These are phyloP conservation scores for Apteryx owenii DNA, from an alignment of 2,113 vertebrate genomes.

Conservation along the genomic window DNA sequence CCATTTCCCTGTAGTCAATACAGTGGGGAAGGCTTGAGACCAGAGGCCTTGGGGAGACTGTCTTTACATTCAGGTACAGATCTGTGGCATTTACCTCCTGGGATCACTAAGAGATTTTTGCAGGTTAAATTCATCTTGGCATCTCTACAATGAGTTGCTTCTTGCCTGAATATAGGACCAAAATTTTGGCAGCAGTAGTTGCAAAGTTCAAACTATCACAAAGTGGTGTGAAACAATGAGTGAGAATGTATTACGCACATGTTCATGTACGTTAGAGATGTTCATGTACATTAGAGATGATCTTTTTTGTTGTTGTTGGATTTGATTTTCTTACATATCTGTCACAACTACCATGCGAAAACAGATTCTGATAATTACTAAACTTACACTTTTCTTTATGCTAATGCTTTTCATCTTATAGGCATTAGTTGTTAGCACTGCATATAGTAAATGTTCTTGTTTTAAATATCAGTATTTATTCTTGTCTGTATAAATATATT, in stretches of 20 bases:
- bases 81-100: neutral
- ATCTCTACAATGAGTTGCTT: neutral
- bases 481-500: neutral
- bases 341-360: neutral
- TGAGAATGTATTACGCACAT: neutral
- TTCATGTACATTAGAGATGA: neutral
- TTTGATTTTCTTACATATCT: neutral
- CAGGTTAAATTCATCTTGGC: neutral
- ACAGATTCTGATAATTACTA: neutral
- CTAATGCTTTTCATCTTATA: neutral
- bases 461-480: conserved; percentile 5
- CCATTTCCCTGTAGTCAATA: neutral
- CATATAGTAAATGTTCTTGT: neutral
- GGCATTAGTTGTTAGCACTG: neutral
- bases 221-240: neutral
- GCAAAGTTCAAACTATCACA: neutral
- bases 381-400: neutral
- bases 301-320: neutral
- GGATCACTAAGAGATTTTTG: neutral
- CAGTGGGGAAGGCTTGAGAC: neutral
- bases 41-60: neutral
- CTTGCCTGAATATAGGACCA: neutral
- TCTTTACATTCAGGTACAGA: neutral
- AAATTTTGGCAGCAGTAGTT: neutral
- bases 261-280: neutral